Base-by-base conservation (phyloP, 2,797 vertebrate species). In the Taeniopygia guttata region DNA sequence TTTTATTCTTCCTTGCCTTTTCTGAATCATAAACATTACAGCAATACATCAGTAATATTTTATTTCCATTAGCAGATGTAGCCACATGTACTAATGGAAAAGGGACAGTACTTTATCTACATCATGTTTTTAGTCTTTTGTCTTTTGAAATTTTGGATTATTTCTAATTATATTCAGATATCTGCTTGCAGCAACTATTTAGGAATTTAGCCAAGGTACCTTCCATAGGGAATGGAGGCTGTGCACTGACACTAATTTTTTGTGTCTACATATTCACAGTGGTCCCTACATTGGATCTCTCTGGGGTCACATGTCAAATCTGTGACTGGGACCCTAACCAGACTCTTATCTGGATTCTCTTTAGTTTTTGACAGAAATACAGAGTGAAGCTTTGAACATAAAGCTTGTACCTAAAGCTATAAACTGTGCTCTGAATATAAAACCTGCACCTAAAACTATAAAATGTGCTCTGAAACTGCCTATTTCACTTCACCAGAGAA, bases 221-320 rank as follows among this genome's bases (percentile, higher is more conserved):
- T 60, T 78, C 10, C 40, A 16, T 7, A 40, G 11, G 6, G 55
- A 89, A 69, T 0, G 2, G 15, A 60, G 21, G 18, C 2, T 36
- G 9, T 32, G 7, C 21, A 14, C 38, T 62, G 27, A 32, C 15
- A 78, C 5, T 6, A 11, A 9, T n/a, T 51, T 84, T 16, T 29
- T 55, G 5, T 3, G 0, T 23, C 17, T 48, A 9, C 7, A 6
- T 20, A 15, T 30, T 75, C 36, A 32, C 4, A 38, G 12, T 6
- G 21, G 17, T 52, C 10, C 5, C 30, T 13, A 8, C 8, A 26
- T n/a, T 75, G 62, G 10, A 19, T 30, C 2, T 63, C 40, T 60
- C 45, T 40, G 15, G 56, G 10, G 4, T 75, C 48, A 29, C 4
- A 18, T 6, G 7, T 45, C 5, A 3, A 58, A 45, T 7, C 16